Conservation (phyloP, 2,113 vertebrate species). For the Apodemus sylvaticus region DNA sequence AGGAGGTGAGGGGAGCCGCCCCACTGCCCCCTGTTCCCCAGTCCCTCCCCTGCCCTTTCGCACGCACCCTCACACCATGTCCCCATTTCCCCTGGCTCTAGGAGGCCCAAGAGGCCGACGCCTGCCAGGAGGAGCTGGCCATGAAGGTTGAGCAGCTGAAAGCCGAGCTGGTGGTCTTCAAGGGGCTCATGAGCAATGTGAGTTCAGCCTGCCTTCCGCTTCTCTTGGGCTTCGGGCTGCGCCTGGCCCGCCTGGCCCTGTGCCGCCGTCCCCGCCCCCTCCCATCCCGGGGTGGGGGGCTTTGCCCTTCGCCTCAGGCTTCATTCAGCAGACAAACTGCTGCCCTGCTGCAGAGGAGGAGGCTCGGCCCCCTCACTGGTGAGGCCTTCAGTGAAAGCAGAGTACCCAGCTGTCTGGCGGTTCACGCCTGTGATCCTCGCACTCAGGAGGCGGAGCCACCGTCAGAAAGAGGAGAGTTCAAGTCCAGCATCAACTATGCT, state of each 20-base stretch:
- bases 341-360: background rate
- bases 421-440: background rate
- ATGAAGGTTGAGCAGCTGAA: slow-evolving; percentile 96
- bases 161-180: slow-evolving; percentile 97
- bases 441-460: no score
- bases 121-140: slow-evolving; percentile 96
- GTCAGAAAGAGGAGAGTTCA: background rate
- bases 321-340: background rate
- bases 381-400: fast-evolving
- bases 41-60: background rate
- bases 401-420: background rate
- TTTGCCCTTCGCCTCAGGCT: no score
- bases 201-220: slow-evolving; percentile 75
- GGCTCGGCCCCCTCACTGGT: fast-evolving
- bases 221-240: background rate
- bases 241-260: background rate
- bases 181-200: slow-evolving; percentile 99
- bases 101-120: slow-evolving; percentile 97
- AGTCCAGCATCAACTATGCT: background rate
- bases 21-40: background rate
- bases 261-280: fast-evolving
- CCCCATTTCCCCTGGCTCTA: slow-evolving; percentile 20
- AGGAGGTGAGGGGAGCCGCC: slow-evolving; percentile 89
- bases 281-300: fast-evolving
- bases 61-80: background rate